These are phyloP conservation scores for Anthoscopus minutus DNA, from an alignment of 2,113 vertebrate species.

Conservation along the genomic window DNA sequence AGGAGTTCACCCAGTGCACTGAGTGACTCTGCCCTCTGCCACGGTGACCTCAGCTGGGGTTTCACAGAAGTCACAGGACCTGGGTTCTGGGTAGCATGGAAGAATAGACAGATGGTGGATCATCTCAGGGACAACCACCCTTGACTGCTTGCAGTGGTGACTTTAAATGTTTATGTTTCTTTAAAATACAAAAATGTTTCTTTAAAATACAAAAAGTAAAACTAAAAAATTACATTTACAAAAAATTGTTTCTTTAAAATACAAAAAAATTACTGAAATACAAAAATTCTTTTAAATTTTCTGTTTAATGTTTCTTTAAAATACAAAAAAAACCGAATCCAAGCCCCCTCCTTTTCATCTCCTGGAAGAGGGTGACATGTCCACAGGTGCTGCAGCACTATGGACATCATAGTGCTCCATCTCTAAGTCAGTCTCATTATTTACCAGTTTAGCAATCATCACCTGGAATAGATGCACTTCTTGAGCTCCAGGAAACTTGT, in stretches of 20 bases:
- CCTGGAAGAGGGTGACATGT: not conserved
- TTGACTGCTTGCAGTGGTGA: not conserved
- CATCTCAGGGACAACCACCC: not conserved
- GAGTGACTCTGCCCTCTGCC: not conserved
- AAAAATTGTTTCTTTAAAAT: no score
- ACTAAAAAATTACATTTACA: no score
- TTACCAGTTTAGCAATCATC: conserved; percentile 25
- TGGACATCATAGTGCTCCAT: not conserved
- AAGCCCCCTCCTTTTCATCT: not conserved
- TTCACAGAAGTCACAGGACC: not conserved
- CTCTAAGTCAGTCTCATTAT: not conserved
- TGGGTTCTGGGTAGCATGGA: not conserved
- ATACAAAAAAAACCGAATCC: not conserved
- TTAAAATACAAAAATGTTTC: not conserved
- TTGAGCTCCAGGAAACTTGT: not conserved
- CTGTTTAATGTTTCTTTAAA: not conserved
- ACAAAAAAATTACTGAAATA: no score
- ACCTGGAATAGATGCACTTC: conserved; percentile 20
- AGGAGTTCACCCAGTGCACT: not conserved
- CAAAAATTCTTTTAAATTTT: no score
- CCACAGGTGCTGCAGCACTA: not conserved
- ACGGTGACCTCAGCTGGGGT: not conserved
- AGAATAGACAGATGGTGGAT: not conserved
- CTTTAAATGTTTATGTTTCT: not conserved
- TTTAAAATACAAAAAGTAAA: no score